These are phyloP conservation scores for Oppia nitens DNA, from an alignment of 1,140 invertebrate genomes.

Conservation along the genomic window DNA sequence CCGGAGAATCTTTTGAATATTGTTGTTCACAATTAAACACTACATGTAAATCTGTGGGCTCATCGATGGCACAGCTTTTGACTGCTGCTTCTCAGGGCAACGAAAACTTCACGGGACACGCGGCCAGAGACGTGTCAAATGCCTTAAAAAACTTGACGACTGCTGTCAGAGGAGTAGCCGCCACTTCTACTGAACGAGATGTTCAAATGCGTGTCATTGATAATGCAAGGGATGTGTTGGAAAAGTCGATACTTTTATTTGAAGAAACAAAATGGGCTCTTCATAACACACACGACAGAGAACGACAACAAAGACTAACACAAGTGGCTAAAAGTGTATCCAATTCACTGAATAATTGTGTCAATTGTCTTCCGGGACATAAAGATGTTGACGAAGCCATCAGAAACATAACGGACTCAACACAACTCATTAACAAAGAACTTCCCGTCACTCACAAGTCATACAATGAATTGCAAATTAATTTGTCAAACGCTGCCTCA, in stretches of 20 bases:
- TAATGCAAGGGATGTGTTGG: slow-evolving; percentile 57
- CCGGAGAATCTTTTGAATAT: slow-evolving; percentile 65
- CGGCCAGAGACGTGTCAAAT: slow-evolving; percentile 58
- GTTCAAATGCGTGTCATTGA: slow-evolving; percentile 45
- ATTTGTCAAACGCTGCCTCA: slow-evolving; percentile 61
- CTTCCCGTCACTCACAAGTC: slow-evolving; percentile 51
- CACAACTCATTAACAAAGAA: slow-evolving; percentile 47
- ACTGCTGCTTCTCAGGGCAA: slow-evolving; percentile 69
- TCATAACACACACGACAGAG: slow-evolving; percentile 38
- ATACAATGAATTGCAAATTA: slow-evolving; percentile 66
- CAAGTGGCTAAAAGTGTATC: slow-evolving; percentile 34
- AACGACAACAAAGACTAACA: slow-evolving; percentile 40
- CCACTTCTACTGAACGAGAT: slow-evolving; percentile 43
- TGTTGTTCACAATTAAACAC: slow-evolving; percentile 50
- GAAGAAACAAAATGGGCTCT: slow-evolving; percentile 53
- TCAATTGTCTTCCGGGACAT: slow-evolving; percentile 71
- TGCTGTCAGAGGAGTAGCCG: slow-evolving; percentile 51
- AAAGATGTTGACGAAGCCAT: slow-evolving; percentile 73
- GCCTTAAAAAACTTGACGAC: slow-evolving; percentile 49
- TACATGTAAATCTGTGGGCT: slow-evolving; percentile 44
- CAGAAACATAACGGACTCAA: slow-evolving; percentile 54
- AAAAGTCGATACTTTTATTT: slow-evolving; percentile 52
- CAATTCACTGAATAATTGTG: slow-evolving; percentile 35
- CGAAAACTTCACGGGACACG: slow-evolving; percentile 60
- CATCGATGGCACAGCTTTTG: slow-evolving; percentile 56